phyloP scores from a whole-genome alignment of 1,140 invertebrate species.

The Cecropterus lyciades region DNA sequence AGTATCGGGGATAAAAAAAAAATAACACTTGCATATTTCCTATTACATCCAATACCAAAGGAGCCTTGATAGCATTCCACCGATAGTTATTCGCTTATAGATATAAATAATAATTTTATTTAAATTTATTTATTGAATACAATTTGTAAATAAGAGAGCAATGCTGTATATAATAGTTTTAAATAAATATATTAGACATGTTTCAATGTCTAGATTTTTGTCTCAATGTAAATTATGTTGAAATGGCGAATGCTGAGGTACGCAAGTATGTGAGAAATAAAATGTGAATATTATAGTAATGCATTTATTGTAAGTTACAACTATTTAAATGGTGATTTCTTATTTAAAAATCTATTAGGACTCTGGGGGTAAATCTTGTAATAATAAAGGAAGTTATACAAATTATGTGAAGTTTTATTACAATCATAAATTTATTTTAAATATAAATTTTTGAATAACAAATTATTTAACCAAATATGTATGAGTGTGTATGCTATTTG shows the following conservation, averaged over 20 bases:
- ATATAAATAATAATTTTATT: conserved; percentile 54
- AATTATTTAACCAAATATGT: too few relatives aligned
- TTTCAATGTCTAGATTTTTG: conserved; percentile 3
- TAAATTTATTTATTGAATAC: conserved; percentile 70
- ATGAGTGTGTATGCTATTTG: too few relatives aligned
- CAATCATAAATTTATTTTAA: conserved; percentile 1
- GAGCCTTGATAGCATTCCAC: conserved; percentile 47
- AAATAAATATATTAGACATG: conserved; percentile 32
- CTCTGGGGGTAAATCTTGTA: conserved; percentile 7
- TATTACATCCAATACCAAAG: neutral
- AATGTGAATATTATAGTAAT: conserved; percentile 22
- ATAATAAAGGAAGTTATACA: conserved; percentile 29
- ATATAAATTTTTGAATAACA: conserved; percentile 14
- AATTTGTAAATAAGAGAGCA: conserved; percentile 67
- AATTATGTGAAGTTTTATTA: conserved; percentile 21
- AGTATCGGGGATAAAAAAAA: too few relatives aligned
- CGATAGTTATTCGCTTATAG: conserved; percentile 49
- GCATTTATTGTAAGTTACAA: conserved; percentile 30
- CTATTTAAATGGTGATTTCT: conserved; percentile 23
- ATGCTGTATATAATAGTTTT: conserved; percentile 68
- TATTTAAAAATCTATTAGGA: conserved; percentile 11
- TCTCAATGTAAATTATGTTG: conserved; percentile 18
- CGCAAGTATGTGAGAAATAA: conserved; percentile 15
- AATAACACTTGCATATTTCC: too few relatives aligned
- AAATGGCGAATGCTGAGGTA: conserved; percentile 16